Evolutionary conservation across 2,113 vertebrate species (phyloP), one percentile per base, ranked within the genome.

Genomic region (Athene noctua): DNA sequence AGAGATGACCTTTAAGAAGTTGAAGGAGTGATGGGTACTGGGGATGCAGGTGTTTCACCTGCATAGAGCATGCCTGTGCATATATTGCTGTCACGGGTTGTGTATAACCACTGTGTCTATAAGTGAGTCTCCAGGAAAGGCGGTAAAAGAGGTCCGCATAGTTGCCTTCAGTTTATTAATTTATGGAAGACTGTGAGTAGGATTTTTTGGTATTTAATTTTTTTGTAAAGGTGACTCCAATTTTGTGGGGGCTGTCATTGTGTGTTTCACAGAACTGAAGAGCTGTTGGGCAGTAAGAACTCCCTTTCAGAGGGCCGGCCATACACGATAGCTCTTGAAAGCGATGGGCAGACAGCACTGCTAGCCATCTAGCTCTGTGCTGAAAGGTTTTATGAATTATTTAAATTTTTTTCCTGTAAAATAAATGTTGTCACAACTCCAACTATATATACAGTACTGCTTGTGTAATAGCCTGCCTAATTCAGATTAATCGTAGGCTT

Each of bases 401-500:
- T 92, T 67, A 16, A 51, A 61, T 73, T 65, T 63, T 70, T 44
- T 49, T 19, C 12, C 47, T 59, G 42, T 85, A 86, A 96, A 80
- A 40, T 55, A 93, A 94, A 86, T 90, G 83, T 80, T 90, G 46
- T 84, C 80, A 68, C 62, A 87, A 82, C 72, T 96, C 42, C 66
- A 91, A 4, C 70, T 95, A 44, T 83, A 88, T 65, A 80, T 92
- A 86, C 65, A 90, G 72, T 62, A 36, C 82, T 86, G 63, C 59
- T 73, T 11, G 4, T 95, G 78, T 97, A 95, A 95, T 86, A 95
- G 81, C 87, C 75, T 95, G 89, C 95, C 93, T 97, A 97, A 97
- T 95, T 93, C 94, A 96, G 96, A 97, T 97, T 97, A 97, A 96
- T 97, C 88, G 57, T 73, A 68, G 63, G 63, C 62, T 96, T 58